Conservation (phyloP, 2,888 invertebrate genomes). For the Stenolophus ochropezus region DNA sequence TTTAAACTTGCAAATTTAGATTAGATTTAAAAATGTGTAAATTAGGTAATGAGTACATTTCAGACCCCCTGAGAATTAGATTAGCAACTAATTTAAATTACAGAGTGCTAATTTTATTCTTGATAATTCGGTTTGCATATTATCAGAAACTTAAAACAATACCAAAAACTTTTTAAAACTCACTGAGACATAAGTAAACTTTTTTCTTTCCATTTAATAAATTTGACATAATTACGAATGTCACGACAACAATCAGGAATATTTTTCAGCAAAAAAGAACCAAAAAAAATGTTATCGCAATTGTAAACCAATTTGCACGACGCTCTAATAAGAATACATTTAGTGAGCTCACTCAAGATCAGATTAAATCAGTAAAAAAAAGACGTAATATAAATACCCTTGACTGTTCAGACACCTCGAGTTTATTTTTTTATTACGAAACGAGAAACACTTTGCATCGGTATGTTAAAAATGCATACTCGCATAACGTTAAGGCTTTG, state of each 20-base stretch:
- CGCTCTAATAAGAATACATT: conserved; percentile 49
- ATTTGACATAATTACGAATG: conserved; percentile 16
- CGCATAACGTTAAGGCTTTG: conserved; percentile 63
- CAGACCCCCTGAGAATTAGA: background rate
- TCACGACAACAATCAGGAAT: conserved; percentile 9
- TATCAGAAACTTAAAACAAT: conserved; percentile 1
- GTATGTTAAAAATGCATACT: conserved; percentile 70
- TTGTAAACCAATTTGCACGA: conserved; percentile 55
- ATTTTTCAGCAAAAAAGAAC: background rate
- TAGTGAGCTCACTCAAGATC: conserved; percentile 17
- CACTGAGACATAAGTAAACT: background rate
- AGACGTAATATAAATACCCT: conserved; percentile 56
- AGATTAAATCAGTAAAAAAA: conserved; percentile 54
- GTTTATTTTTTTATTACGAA: conserved; percentile 32
- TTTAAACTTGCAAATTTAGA: conserved; percentile 31
- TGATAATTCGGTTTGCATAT: conserved; percentile 19
- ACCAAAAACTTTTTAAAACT: background rate
- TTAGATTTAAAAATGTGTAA: conserved; percentile 7
- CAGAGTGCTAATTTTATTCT: background rate
- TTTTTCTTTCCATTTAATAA: background rate
- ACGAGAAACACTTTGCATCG: conserved; percentile 68
- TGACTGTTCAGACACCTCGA: conserved; percentile 59
- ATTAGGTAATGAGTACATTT: conserved; percentile 8
- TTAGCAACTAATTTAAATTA: conserved; percentile 15
- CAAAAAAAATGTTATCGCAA: conserved; percentile 28